These are phyloP conservation scores for Myrmecophaga tridactyla DNA, from an alignment of 2,113 vertebrate species.

Conservation along the genomic window DNA sequence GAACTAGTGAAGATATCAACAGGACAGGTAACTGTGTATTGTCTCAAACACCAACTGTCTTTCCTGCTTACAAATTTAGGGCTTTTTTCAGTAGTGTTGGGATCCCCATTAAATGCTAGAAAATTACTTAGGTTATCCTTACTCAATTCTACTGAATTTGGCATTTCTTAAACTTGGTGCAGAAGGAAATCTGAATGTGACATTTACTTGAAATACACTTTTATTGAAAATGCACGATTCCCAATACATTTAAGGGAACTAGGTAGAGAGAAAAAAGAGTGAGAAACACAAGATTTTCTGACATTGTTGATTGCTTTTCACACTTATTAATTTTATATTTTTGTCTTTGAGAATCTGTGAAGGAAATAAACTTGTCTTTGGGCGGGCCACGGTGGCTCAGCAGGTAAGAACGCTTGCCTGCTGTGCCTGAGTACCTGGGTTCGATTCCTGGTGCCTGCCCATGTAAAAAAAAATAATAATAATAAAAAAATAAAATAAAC, in stretches of 20 bases:
- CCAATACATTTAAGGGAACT: background rate
- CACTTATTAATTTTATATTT: slow-evolving; percentile 24
- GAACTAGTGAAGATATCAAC: background rate
- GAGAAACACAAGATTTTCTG: background rate
- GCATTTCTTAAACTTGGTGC: slow-evolving; percentile 11
- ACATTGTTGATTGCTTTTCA: background rate
- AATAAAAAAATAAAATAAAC: too few species aligned
- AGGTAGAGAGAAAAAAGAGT: background rate
- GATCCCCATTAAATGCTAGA: background rate
- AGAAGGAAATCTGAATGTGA: slow-evolving; percentile 20
- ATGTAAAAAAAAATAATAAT: too few species aligned
- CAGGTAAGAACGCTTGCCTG: too few species aligned
- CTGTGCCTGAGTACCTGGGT: too few species aligned
- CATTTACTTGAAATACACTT: background rate
- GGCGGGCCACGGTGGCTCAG: too few species aligned
- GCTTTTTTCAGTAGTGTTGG: background rate
- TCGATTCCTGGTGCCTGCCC: too few species aligned
- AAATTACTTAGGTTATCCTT: background rate
- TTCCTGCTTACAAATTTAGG: background rate
- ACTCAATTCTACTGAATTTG: background rate
- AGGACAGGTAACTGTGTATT: background rate
- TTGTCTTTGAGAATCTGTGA: background rate
- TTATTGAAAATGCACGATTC: background rate
- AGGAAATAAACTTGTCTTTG: background rate
- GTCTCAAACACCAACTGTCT: slow-evolving; percentile 20